These are phyloP conservation scores for Drosophila putrida DNA, from an alignment of 2,888 invertebrate species.

Conservation along the genomic window DNA sequence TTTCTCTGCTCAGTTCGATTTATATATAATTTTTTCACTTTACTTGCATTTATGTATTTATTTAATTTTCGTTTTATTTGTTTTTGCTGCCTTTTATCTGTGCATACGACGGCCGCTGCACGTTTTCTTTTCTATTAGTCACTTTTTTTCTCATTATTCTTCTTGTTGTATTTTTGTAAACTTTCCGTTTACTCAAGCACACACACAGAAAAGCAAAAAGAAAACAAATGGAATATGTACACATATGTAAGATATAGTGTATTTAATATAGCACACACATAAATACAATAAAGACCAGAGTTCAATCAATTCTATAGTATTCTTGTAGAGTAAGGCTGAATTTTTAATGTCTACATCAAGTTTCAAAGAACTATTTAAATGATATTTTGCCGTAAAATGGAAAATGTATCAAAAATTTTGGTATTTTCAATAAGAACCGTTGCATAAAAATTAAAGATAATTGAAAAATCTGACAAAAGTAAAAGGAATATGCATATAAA, in stretches of 20 bases:
- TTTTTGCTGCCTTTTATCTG: conserved; percentile 49
- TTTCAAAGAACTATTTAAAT: too few species aligned
- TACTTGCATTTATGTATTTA: conserved; percentile 50
- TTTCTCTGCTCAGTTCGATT: conserved; percentile 21
- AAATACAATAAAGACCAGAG: not conserved
- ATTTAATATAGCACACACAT: not conserved
- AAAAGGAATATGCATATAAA: too few species aligned
- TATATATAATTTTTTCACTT: conserved; percentile 30
- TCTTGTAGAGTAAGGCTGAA: too few species aligned
- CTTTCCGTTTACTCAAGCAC: conserved; percentile 45
- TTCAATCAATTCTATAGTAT: too few species aligned
- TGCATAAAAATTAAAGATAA: too few species aligned
- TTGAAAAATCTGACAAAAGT: too few species aligned
- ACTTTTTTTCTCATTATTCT: conserved; percentile 29
- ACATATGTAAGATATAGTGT: conserved; percentile 13
- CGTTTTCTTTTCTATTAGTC: conserved; percentile 59
- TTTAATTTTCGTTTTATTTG: conserved; percentile 54
- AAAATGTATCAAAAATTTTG: too few species aligned
- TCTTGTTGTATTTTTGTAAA: not conserved
- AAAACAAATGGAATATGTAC: conserved; percentile 26
- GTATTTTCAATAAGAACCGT: too few species aligned
- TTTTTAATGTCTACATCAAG: too few species aligned
- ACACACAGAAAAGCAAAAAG: conserved; percentile 7
- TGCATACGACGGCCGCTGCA: conserved; percentile 22
- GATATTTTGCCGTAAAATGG: too few species aligned